phyloP scores from a whole-genome alignment of 1,140 invertebrate genomes.

The Penaeus chinensis region DNA sequence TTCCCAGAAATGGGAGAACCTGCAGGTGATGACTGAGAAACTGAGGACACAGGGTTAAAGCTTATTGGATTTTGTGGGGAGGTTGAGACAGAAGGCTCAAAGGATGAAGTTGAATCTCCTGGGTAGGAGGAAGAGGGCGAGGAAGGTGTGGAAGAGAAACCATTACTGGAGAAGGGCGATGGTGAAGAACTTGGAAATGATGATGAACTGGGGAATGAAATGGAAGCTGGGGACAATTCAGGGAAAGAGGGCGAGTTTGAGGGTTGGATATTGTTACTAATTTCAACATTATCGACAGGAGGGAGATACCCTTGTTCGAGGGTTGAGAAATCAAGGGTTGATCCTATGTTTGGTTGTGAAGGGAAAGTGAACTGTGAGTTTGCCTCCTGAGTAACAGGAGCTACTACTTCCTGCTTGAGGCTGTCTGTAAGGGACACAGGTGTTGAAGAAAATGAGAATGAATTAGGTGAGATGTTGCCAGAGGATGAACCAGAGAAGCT shows the following conservation, averaged over 20 bases:
- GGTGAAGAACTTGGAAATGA: slow-evolving; percentile 16
- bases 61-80: too few species aligned
- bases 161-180: neutral
- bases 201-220: neutral
- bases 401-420: slow-evolving; percentile 32
- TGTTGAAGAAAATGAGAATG: neutral
- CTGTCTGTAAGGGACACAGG: slow-evolving; percentile 8
- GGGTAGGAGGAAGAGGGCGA: neutral
- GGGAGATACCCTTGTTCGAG: slow-evolving; percentile 35
- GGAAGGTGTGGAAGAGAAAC: neutral
- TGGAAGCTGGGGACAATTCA: neutral
- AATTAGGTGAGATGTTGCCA: neutral
- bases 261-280: neutral
- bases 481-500: neutral
- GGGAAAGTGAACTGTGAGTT: neutral
- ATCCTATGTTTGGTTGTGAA: neutral
- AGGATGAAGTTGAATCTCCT: neutral
- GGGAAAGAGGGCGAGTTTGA: neutral
- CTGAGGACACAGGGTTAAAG: too few species aligned
- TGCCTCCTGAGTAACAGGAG: slow-evolving; percentile 18
- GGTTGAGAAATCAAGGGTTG: neutral
- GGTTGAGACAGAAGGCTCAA: neutral
- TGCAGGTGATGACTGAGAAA: too few species aligned
- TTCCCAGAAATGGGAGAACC: too few species aligned
- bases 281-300: neutral